Conservation (phyloP, 2,888 invertebrate genomes). For the Galeopsomyia nigrocyanea region DNA sequence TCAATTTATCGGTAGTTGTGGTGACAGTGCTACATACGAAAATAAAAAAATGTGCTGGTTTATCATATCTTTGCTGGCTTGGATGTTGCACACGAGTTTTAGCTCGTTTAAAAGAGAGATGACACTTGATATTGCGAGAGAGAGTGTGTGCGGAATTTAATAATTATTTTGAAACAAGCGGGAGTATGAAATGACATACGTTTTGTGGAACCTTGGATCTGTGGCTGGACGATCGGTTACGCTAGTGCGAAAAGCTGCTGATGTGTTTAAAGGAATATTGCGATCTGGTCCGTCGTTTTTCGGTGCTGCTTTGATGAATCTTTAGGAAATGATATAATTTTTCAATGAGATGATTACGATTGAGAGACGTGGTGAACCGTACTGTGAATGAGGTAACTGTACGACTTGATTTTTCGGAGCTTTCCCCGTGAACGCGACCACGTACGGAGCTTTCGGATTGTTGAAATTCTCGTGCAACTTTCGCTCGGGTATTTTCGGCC, state of each 20-base stretch:
- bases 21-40: not conserved
- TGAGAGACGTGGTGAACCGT: slow-evolving; percentile 38
- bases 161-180: not conserved
- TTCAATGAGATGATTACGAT: not conserved
- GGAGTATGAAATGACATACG: slow-evolving; percentile 2
- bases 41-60: not conserved
- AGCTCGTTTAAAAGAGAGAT: too few relatives aligned
- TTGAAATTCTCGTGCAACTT: slow-evolving; percentile 55
- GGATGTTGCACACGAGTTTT: too few relatives aligned
- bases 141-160: too few relatives aligned
- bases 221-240: slow-evolving; percentile 1
- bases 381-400: slow-evolving; percentile 55
- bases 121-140: too few relatives aligned
- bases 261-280: not conserved
- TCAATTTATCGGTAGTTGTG: not conserved
- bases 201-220: slow-evolving; percentile 29
- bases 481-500: slow-evolving; percentile 65
- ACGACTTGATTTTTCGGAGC: slow-evolving; percentile 57
- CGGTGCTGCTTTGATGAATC: slow-evolving; percentile 16
- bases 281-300: slow-evolving; percentile 7
- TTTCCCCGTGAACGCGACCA: slow-evolving; percentile 56
- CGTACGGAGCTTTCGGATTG: slow-evolving; percentile 57
- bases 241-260: not conserved
- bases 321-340: not conserved
- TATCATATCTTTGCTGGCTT: too few relatives aligned